Conservation (phyloP, 2,113 vertebrate species). For the Dasyprocta punctata region DNA sequence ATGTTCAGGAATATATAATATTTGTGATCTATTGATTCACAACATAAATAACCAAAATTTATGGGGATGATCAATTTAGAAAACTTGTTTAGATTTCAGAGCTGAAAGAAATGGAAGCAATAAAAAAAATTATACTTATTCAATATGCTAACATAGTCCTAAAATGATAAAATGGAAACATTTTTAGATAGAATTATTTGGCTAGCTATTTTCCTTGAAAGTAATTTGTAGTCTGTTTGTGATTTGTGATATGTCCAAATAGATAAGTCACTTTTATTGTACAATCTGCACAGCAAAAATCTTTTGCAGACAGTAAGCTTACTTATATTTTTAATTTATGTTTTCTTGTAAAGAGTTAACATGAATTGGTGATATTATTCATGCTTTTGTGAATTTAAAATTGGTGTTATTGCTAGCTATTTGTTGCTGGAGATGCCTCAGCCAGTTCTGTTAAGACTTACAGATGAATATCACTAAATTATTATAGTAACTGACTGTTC, state of each 20-base stretch:
- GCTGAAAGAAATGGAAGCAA: slow-evolving; percentile 19
- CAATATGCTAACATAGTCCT: slow-evolving; percentile 44
- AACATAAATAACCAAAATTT: slow-evolving; percentile 23
- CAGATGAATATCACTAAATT: background rate
- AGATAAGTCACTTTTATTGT: slow-evolving; percentile 12
- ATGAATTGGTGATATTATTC: background rate
- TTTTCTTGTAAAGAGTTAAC: background rate
- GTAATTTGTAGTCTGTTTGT: slow-evolving; percentile 24
- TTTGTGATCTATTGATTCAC: background rate
- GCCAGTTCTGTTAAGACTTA: background rate
- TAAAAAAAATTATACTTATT: slow-evolving; percentile 13
- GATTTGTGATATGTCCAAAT: background rate
- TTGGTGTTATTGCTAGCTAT: background rate
- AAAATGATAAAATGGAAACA: background rate
- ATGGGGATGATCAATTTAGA: slow-evolving; percentile 20
- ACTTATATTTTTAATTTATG: background rate
- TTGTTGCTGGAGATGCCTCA: background rate
- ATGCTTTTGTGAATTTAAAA: background rate
- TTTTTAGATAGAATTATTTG: slow-evolving; percentile 37
- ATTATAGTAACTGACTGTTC: background rate
- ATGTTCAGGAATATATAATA: slow-evolving; percentile 25
- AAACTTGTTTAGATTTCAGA: slow-evolving; percentile 40
- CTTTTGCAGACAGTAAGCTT: background rate
- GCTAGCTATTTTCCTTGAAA: slow-evolving; percentile 32
- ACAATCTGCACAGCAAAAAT: background rate